Percentiles rank a stretch among this genome's conserved stretches.
phyloP scores from a whole-genome alignment of 2,888 invertebrate species.

The Theodoxus fluviatilis region DNA sequence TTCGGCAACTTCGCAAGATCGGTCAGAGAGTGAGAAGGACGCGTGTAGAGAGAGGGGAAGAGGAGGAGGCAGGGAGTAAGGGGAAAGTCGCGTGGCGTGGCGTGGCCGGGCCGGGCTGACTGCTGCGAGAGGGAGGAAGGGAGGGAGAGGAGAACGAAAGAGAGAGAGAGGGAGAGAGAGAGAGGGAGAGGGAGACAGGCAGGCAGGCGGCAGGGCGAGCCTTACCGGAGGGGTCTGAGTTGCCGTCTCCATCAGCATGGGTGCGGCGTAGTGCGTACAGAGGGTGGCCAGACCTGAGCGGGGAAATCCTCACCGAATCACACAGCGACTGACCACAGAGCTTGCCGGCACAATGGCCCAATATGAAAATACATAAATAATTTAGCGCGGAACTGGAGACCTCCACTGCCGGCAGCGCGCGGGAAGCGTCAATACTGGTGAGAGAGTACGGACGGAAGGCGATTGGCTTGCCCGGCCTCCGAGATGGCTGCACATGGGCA shows the following conservation, averaged over 20 bases:
- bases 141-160: not conserved
- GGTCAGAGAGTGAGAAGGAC: too few relatives aligned
- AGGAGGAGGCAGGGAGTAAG: too few relatives aligned
- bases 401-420: not conserved
- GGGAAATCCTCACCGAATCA: too few relatives aligned
- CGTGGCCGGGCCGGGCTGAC: conserved; percentile 7
- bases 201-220: not conserved
- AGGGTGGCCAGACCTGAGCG: too few relatives aligned
- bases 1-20: too few relatives aligned
- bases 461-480: conserved; percentile 24
- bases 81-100: too few relatives aligned
- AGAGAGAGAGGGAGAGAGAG: conserved; percentile 19
- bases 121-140: conserved; percentile 1
- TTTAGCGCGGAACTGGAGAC: conserved; percentile 18
- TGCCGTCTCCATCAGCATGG: conserved; percentile 44
- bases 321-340: conserved; percentile 28
- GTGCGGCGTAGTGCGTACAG: too few relatives aligned
- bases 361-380: conserved; percentile 34
- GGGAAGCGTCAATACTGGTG: conserved; percentile 19
- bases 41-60: too few relatives aligned
- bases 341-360: conserved; percentile 27
- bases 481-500: conserved; percentile 25
- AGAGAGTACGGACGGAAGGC: conserved; percentile 22
- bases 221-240: conserved; percentile 43
- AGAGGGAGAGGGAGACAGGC: conserved; percentile 1